These are phyloP conservation scores for Zoanthus sociatus DNA, from an alignment of 92 coral and sea anemone genomes.

Conservation along the genomic window DNA sequence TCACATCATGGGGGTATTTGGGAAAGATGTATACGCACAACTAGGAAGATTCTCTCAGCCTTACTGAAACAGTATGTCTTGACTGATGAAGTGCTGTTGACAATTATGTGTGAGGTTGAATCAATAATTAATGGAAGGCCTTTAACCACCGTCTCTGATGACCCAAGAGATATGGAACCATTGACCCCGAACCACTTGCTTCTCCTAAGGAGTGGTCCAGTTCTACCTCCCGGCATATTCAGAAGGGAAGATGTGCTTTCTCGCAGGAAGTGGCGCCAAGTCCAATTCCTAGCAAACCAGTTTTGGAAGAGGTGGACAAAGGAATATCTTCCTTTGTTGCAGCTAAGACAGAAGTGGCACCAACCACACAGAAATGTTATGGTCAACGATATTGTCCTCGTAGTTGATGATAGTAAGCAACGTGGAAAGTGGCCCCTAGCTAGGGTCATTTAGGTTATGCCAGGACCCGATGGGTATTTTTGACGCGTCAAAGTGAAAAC, in stretches of 20 bases:
- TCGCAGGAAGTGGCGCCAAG: slow-evolving; percentile 37
- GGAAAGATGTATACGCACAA: neutral
- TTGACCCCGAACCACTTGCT: slow-evolving; percentile 42
- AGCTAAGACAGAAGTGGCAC: slow-evolving; percentile 28
- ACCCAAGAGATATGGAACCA: slow-evolving; percentile 25
- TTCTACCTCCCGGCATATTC: slow-evolving; percentile 39
- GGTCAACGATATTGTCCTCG: slow-evolving; percentile 23
- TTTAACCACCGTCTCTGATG: slow-evolving; percentile 28
- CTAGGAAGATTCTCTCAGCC: neutral
- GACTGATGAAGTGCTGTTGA: slow-evolving; percentile 21
- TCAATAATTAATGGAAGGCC: slow-evolving; percentile 41
- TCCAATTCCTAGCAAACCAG: slow-evolving; percentile 27
- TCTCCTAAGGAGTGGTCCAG: neutral
- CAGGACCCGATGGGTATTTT: neutral
- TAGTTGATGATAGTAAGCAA: slow-evolving; percentile 1
- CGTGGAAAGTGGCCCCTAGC: slow-evolving; percentile 30
- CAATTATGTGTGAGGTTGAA: slow-evolving; percentile 37
- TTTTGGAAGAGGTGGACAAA: slow-evolving; percentile 29
- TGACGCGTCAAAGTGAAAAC: slow-evolving; percentile 23
- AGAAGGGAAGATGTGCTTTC: slow-evolving; percentile 21
- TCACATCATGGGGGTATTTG: neutral
- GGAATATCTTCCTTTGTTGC: slow-evolving; percentile 20
- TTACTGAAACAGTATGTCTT: neutral
- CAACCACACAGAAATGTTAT: neutral
- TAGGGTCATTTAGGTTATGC: slow-evolving; percentile 6